Evolutionary conservation across 2,797 vertebrate species (phyloP).

Genomic region (Chloroceryle amazona): DNA sequence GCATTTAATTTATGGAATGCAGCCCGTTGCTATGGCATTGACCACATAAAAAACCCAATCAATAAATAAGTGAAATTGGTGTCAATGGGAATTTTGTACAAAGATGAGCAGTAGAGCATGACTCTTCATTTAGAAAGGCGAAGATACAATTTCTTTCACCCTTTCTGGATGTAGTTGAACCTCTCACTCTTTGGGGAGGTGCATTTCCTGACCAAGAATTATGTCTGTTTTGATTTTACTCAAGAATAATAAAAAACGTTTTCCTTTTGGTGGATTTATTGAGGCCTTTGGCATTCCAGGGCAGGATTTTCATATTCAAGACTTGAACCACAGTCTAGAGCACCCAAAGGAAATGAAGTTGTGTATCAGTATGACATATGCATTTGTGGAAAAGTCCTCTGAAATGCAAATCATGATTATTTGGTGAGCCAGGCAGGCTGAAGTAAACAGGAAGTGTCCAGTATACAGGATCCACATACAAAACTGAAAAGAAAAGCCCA

Average conservation of each 20-base stretch:
- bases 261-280: slow-evolving; percentile 29
- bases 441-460: background rate
- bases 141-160: slow-evolving; percentile 23
- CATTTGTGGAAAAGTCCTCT: background rate
- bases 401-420: slow-evolving; percentile 7
- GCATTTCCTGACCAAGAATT: background rate
- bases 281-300: background rate
- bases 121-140: slow-evolving; percentile 37
- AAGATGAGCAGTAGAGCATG: slow-evolving; percentile 35
- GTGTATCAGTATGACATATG: background rate
- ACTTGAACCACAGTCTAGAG: background rate
- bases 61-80: slow-evolving; percentile 76
- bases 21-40: slow-evolving; percentile 63
- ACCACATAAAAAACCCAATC: slow-evolving; percentile 56
- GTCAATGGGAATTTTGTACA: slow-evolving; percentile 67
- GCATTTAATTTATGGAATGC: slow-evolving; percentile 64
- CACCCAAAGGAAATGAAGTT: background rate
- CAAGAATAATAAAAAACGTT: slow-evolving; percentile 8
- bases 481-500: background rate
- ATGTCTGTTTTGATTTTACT: background rate
- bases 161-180: background rate
- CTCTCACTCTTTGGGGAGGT: background rate
- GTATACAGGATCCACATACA: background rate
- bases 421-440: background rate
- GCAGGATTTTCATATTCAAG: slow-evolving; percentile 6